These are phyloP conservation scores for Pristionchus pacificus DNA, from an alignment of 1,140 invertebrate species.

Conservation along the genomic window DNA sequence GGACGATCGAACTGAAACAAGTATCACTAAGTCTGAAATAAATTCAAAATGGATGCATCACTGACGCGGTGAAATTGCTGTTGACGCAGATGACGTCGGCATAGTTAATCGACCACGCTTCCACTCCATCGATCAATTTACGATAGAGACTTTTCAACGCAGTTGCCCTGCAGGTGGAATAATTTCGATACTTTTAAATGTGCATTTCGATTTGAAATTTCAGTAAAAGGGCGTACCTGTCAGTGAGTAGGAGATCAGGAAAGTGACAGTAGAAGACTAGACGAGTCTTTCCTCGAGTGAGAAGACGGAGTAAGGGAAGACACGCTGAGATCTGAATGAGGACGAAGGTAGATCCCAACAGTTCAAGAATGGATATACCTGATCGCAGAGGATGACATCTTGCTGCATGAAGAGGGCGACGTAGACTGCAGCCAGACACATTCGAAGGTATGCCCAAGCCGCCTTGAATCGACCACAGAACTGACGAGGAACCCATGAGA, in stretches of 20 bases:
- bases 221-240: conserved; percentile 60
- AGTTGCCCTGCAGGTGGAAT: background rate
- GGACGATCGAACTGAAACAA: background rate
- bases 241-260: conserved; percentile 83
- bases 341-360: conserved; percentile 57
- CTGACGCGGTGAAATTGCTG: conserved; percentile 76
- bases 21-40: background rate
- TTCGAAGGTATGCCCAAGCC: conserved; percentile 84
- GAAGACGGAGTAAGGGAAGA: conserved; percentile 59
- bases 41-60: conserved; percentile 51
- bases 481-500: conserved; percentile 75
- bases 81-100: conserved; percentile 89
- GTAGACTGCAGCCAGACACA: conserved; percentile 77
- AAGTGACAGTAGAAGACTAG: conserved; percentile 96
- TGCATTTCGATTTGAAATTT: too few species aligned
- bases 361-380: conserved; percentile 80
- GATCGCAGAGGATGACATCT: conserved; percentile 85
- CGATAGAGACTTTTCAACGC: too few species aligned
- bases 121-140: conserved; percentile 81
- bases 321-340: conserved; percentile 43
- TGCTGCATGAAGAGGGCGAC: conserved; percentile 64
- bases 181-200: background rate
- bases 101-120: conserved; percentile 77
- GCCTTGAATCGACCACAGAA: conserved; percentile 81
- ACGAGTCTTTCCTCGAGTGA: conserved; percentile 62